Evolutionary conservation across 2,888 invertebrate genomes (phyloP).

Genomic region (Dexiosoma caninum): DNA sequence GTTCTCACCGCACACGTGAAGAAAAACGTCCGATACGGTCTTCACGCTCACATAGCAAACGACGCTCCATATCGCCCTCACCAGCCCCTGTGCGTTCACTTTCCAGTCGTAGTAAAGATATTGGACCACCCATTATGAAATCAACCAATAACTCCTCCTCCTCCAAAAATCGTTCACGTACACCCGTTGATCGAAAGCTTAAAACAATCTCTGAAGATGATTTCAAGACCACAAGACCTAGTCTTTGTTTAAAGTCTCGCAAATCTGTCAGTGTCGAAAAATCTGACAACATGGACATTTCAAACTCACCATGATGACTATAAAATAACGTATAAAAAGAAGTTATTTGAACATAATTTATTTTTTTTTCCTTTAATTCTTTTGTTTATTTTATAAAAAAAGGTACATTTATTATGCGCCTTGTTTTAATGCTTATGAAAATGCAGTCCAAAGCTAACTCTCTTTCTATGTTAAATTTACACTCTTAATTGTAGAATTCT

Average conservation of each 20-base stretch:
- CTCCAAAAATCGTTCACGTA: slow-evolving; percentile 74
- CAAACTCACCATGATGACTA: slow-evolving; percentile 83
- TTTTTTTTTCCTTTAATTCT: slow-evolving; percentile 43
- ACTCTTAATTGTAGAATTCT: slow-evolving; percentile 41
- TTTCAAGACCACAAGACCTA: slow-evolving; percentile 73
- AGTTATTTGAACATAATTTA: slow-evolving; percentile 31
- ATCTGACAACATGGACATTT: slow-evolving; percentile 88
- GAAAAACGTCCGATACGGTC: slow-evolving; percentile 78
- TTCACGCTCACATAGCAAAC: slow-evolving; percentile 76
- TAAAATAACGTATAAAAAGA: slow-evolving; percentile 12
- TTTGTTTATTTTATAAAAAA: slow-evolving; percentile 28
- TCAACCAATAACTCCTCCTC: slow-evolving; percentile 69
- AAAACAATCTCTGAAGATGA: slow-evolving; percentile 75
- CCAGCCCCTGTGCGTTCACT: slow-evolving; percentile 71
- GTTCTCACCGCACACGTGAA: slow-evolving; percentile 79
- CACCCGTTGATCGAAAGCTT: slow-evolving; percentile 74
- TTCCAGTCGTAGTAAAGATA: slow-evolving; percentile 75
- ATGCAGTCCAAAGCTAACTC: slow-evolving; percentile 33
- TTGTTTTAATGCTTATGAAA: slow-evolving; percentile 42
- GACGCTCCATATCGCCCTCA: slow-evolving; percentile 75
- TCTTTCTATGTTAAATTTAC: slow-evolving; percentile 16
- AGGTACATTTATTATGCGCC: no score
- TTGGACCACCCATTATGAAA: slow-evolving; percentile 60
- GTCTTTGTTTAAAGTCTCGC: slow-evolving; percentile 79
- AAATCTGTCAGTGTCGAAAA: slow-evolving; percentile 79